A percentile compares a stretch with the other conserved stretches of the same genome.
Conservation (phyloP, 2,888 invertebrate genomes). For the Tethea ocularis region DNA sequence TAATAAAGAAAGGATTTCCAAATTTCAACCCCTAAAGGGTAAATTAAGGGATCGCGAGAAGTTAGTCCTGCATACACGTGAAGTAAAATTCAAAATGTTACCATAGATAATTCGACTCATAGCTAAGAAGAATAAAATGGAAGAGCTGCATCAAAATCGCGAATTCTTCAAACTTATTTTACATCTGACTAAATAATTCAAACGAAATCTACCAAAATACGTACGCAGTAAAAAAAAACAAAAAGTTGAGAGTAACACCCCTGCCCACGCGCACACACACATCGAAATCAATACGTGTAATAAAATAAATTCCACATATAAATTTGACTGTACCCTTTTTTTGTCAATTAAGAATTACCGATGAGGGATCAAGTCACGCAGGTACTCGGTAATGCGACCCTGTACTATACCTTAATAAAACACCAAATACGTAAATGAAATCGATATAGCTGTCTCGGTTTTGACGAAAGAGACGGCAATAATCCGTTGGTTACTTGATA, state of each 20-base stretch:
- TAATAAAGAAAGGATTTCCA: no score
- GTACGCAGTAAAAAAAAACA: background rate
- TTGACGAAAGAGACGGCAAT: background rate
- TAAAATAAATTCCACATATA: slow-evolving; percentile 80
- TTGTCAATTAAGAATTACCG: slow-evolving; percentile 82
- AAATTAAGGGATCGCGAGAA: no score
- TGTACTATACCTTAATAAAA: slow-evolving; percentile 15
- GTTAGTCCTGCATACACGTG: no score
- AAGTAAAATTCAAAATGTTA: no score
- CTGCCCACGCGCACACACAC: slow-evolving; percentile 59
- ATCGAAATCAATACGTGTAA: slow-evolving; percentile 59
- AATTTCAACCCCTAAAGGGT: no score
- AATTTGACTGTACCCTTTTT: slow-evolving; percentile 74
- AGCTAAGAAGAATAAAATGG: no score
- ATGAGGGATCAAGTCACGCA: slow-evolving; percentile 47
- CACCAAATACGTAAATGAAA: background rate
- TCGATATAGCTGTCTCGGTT: background rate
- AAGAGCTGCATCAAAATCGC: background rate
- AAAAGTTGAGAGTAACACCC: slow-evolving; percentile 44
- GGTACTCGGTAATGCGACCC: slow-evolving; percentile 64
- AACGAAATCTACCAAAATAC: background rate
- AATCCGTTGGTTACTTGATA: background rate
- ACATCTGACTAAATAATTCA: background rate
- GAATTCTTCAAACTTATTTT: background rate
- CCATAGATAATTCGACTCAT: no score